Conservation (phyloP, 2,888 invertebrate genomes). For the Anoncus sp. region DNA sequence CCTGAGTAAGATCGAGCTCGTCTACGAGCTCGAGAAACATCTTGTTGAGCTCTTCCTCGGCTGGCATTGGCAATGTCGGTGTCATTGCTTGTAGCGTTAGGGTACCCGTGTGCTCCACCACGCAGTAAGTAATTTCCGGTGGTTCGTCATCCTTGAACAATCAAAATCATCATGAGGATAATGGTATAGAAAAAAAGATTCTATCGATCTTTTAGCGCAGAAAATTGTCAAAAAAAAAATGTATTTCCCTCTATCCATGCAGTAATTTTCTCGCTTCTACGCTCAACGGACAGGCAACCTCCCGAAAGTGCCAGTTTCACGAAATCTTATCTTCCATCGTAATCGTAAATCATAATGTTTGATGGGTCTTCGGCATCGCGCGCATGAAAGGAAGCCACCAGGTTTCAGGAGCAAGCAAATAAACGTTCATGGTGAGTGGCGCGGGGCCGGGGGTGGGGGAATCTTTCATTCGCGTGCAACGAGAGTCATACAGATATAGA, state of each 20-base stretch:
- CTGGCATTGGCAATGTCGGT: slow-evolving; percentile 97
- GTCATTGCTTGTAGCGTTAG: slow-evolving; percentile 95
- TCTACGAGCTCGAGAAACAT: slow-evolving; percentile 98
- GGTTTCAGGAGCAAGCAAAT: slow-evolving; percentile 52
- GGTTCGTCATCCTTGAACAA: slow-evolving; percentile 93
- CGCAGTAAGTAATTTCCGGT: slow-evolving; percentile 97
- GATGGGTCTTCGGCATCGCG: slow-evolving; percentile 1
- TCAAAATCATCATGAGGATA: slow-evolving; percentile 23
- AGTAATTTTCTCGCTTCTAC: no score
- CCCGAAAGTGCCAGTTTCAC: background rate
- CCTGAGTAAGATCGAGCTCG: slow-evolving; percentile 96
- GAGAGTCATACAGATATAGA: no score
- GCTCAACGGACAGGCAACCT: background rate
- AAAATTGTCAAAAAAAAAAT: no score
- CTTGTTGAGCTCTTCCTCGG: slow-evolving; percentile 95
- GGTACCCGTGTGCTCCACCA: slow-evolving; percentile 95
- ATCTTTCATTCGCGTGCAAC: slow-evolving; percentile 31
- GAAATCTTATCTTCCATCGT: slow-evolving; percentile 5
- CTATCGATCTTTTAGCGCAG: background rate
- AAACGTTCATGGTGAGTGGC: slow-evolving; percentile 6
- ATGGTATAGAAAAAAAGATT: background rate
- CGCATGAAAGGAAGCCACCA: slow-evolving; percentile 59
- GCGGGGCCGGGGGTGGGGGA: no score
- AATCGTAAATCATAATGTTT: slow-evolving; percentile 18
- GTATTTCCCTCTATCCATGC: no score